Evolutionary conservation across 2,797 vertebrate species (phyloP).

Genomic region (Acipenser ruthenus): DNA sequence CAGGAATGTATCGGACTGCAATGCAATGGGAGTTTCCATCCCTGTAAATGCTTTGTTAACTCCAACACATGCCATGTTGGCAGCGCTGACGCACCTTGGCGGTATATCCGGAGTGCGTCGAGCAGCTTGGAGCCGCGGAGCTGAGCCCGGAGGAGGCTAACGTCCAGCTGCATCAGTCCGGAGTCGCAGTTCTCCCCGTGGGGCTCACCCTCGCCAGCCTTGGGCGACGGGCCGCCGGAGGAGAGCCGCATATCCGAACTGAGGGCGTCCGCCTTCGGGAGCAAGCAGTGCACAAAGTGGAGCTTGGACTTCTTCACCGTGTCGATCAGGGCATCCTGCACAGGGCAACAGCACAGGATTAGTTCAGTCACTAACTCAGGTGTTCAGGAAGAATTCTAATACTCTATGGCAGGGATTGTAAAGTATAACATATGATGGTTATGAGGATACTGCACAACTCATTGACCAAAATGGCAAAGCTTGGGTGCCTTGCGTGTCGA

Average conservation of each 20-base stretch:
- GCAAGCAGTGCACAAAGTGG: slow-evolving; percentile 88
- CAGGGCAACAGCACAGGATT: background rate
- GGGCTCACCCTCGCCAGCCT: slow-evolving; percentile 68
- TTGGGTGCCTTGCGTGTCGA: too few relatives aligned
- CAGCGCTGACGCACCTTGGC: slow-evolving; percentile 71
- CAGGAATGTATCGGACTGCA: too few relatives aligned
- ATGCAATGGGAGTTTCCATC: too few relatives aligned
- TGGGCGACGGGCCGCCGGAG: slow-evolving; percentile 52
- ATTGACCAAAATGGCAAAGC: too few relatives aligned
- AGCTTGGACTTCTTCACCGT: slow-evolving; percentile 86
- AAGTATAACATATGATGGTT: too few relatives aligned
- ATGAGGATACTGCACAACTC: too few relatives aligned
- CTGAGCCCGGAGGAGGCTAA: slow-evolving; percentile 82
- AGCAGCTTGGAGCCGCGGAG: slow-evolving; percentile 84
- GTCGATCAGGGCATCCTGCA: slow-evolving; percentile 87
- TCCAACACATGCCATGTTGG: too few relatives aligned
- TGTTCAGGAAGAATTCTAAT: too few relatives aligned
- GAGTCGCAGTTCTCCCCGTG: slow-evolving; percentile 75
- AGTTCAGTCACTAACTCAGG: too few relatives aligned
- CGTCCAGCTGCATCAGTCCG: slow-evolving; percentile 83
- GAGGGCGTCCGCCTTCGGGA: slow-evolving; percentile 71
- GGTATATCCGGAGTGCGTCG: slow-evolving; percentile 87
- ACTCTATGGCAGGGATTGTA: too few relatives aligned
- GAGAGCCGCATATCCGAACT: slow-evolving; percentile 51
- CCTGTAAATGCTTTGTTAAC: too few relatives aligned